phyloP scores from a whole-genome alignment of 2,888 invertebrate species.

The Andrena hattorfiana region DNA sequence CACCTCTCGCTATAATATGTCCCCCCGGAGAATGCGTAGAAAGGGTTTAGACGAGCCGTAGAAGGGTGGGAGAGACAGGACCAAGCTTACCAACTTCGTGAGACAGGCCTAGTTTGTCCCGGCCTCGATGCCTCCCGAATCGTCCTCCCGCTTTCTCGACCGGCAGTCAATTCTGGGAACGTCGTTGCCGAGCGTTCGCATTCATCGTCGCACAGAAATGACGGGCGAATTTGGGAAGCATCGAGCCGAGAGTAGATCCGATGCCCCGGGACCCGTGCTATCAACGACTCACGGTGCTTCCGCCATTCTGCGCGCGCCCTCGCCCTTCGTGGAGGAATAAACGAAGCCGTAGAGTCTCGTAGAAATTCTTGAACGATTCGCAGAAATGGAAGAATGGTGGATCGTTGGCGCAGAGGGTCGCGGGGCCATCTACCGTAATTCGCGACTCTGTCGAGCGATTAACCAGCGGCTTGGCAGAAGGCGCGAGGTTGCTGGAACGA shows the following conservation, averaged over 20 bases:
- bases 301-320: constrained; percentile 19
- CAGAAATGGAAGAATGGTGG: background rate
- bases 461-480: background rate
- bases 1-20: no score
- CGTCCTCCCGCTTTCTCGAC: background rate
- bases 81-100: constrained; percentile 81
- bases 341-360: background rate
- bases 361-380: background rate
- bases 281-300: constrained; percentile 44
- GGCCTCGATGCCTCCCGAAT: constrained; percentile 56
- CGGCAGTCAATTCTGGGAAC: background rate
- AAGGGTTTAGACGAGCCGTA: constrained; percentile 37
- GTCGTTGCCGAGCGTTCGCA: background rate
- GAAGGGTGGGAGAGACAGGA: constrained; percentile 78
- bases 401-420: constrained; percentile 31
- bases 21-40: constrained; percentile 14
- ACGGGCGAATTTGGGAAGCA: constrained; percentile 33
- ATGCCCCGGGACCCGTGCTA: constrained; percentile 68
- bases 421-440: constrained; percentile 15
- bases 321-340: background rate
- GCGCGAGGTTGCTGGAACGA: background rate
- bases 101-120: constrained; percentile 60
- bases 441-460: constrained; percentile 42
- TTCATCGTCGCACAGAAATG: background rate
- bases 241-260: constrained; percentile 68